Conservation (phyloP, 2,888 invertebrate genomes). For the Morpho helenor region DNA sequence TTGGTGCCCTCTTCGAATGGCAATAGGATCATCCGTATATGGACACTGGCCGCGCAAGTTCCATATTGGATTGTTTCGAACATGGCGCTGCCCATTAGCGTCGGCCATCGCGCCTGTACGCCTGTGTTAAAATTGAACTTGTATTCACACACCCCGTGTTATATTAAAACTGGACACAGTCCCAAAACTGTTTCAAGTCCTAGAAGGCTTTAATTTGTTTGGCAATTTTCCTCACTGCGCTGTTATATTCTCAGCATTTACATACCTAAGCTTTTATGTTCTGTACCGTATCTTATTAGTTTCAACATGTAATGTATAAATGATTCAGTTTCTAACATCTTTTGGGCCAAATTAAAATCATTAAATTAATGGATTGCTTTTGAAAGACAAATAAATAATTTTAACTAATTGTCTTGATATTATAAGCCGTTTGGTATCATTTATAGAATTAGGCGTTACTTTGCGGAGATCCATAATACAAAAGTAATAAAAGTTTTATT, state of each 20-base stretch:
- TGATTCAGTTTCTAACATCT: not conserved
- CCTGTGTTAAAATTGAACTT: conserved; percentile 22
- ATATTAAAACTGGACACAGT: conserved; percentile 15
- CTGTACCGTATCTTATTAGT: not conserved
- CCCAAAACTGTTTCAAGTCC: conserved; percentile 2
- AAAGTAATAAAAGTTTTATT: too few species aligned
- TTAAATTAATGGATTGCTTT: too few species aligned
- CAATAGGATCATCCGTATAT: conserved; percentile 30
- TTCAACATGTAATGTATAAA: not conserved
- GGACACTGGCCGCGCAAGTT: conserved; percentile 32
- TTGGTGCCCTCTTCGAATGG: conserved; percentile 24
- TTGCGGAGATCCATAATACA: too few species aligned
- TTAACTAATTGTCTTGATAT: too few species aligned
- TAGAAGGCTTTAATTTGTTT: conserved; percentile 1
- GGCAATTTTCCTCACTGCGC: not conserved
- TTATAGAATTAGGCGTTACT: too few species aligned
- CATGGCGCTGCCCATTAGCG: conserved; percentile 30
- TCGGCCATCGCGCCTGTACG: conserved; percentile 26
- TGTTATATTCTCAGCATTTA: not conserved
- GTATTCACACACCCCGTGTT: conserved; percentile 10
- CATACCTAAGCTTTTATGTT: not conserved
- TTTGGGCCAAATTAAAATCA: too few species aligned
- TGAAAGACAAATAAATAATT: too few species aligned
- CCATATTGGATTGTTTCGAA: conserved; percentile 35
- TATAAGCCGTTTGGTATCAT: too few species aligned